Conservation (phyloP, 2,888 invertebrate genomes). For the Amitus sp. region DNA sequence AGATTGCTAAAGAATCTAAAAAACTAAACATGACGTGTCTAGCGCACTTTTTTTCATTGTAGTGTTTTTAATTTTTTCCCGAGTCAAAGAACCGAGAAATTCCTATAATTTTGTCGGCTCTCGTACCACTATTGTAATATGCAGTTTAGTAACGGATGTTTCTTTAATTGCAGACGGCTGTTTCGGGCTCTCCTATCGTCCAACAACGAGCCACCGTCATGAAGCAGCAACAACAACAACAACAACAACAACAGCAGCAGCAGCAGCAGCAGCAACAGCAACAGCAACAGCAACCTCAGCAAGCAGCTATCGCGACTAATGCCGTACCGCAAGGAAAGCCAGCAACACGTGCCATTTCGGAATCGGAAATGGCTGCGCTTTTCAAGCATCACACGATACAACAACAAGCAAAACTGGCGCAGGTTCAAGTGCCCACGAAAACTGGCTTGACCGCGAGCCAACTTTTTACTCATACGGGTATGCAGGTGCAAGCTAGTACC, state of each 20-base stretch:
- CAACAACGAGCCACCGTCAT: conserved; percentile 58
- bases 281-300: conserved; percentile 41
- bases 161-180: too few relatives aligned
- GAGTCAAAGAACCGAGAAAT: too few relatives aligned
- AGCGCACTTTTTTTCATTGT: too few relatives aligned
- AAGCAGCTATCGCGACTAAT: conserved; percentile 36
- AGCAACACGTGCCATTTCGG: conserved; percentile 68
- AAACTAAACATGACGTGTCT: too few relatives aligned
- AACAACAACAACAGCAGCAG: too few relatives aligned
- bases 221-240: conserved; percentile 46
- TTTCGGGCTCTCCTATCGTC: conserved; percentile 57
- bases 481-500: conserved; percentile 68
- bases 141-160: too few relatives aligned
- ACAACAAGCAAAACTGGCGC: conserved; percentile 65
- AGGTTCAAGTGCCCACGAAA: conserved; percentile 59
- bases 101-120: too few relatives aligned
- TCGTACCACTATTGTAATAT: too few relatives aligned
- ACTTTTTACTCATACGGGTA: conserved; percentile 70
- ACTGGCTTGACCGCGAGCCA: conserved; percentile 66
- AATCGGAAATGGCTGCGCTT: conserved; percentile 71
- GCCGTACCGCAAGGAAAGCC: conserved; percentile 61
- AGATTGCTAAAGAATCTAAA: too few relatives aligned
- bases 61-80: too few relatives aligned
- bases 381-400: conserved; percentile 70
- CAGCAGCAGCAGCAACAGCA: too few relatives aligned